These are phyloP conservation scores for Lamellibrachia satsuma DNA, from an alignment of 2,888 invertebrate species.

Conservation along the genomic window DNA sequence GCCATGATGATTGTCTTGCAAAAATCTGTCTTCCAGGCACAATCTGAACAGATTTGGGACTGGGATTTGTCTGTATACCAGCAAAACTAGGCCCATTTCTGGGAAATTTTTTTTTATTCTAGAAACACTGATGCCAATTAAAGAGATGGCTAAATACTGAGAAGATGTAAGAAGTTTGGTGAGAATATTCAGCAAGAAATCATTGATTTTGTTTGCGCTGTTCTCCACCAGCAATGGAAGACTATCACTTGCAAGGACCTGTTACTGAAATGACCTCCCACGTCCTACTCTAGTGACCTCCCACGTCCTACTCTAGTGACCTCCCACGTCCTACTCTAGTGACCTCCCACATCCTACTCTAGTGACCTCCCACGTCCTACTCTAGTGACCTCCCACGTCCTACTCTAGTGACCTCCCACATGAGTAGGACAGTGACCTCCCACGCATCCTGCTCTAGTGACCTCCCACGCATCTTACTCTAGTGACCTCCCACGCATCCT, in stretches of 20 bases:
- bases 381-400: neutral
- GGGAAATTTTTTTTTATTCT: neutral
- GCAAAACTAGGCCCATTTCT: neutral
- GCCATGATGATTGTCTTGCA: no score
- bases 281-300: neutral
- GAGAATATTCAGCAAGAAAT: no score
- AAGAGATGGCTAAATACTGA: neutral
- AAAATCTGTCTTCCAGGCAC: no score
- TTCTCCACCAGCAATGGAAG: neutral
- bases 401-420: neutral
- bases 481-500: no score
- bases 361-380: neutral
- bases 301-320: neutral
- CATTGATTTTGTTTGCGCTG: no score
- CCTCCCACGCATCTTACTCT: no score
- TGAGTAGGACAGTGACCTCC: neutral
- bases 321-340: neutral
- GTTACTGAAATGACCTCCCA: neutral
- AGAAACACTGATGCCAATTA: neutral
- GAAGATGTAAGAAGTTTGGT: neutral
- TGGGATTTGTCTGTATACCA: neutral
- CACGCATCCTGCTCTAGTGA: neutral
- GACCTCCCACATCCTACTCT: neutral
- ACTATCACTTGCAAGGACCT: neutral
- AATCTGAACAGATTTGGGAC: no score